These are phyloP conservation scores for Apostichopus californicus DNA, from an alignment of 35 echinoderm and acorn worm genomes.

Conservation along the genomic window DNA sequence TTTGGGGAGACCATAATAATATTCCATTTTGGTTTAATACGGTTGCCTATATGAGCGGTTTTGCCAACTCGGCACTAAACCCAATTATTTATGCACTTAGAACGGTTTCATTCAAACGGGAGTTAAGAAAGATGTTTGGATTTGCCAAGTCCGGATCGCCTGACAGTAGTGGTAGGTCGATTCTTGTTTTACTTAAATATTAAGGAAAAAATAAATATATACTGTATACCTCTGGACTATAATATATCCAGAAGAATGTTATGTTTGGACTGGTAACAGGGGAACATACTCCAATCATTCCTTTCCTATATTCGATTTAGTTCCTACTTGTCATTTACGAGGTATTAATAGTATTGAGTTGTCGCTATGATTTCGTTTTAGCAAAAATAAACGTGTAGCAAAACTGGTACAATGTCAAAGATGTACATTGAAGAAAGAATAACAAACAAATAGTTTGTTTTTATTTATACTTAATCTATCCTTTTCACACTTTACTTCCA, in stretches of 20 bases:
- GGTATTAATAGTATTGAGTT: too few species aligned
- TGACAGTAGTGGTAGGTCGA: conserved; percentile 18
- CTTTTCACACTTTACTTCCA: too few species aligned
- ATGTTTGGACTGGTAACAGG: too few species aligned
- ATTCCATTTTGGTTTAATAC: conserved; percentile 83
- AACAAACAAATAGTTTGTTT: not conserved
- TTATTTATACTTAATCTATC: not conserved
- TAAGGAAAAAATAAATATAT: not conserved
- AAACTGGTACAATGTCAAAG: not conserved
- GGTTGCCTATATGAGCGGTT: conserved; percentile 90
- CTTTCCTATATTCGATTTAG: too few species aligned
- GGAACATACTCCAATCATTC: too few species aligned
- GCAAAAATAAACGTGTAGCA: not conserved
- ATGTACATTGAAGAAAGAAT: not conserved
- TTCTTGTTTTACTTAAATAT: not conserved
- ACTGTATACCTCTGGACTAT: too few species aligned
- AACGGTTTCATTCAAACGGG: conserved; percentile 71
- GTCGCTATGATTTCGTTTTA: too few species aligned
- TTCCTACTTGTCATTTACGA: too few species aligned
- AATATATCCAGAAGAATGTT: too few species aligned
- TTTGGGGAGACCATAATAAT: conserved; percentile 53
- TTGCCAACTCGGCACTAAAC: conserved; percentile 83
- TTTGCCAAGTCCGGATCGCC: conserved; percentile 1
- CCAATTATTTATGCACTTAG: conserved; percentile 91
- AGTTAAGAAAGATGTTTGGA: conserved; percentile 71